Percentiles rank a stretch among this genome's conserved stretches.
These are phyloP conservation scores for Plagodis pulveraria DNA, from an alignment of 2,888 invertebrate genomes.

Conservation along the genomic window DNA sequence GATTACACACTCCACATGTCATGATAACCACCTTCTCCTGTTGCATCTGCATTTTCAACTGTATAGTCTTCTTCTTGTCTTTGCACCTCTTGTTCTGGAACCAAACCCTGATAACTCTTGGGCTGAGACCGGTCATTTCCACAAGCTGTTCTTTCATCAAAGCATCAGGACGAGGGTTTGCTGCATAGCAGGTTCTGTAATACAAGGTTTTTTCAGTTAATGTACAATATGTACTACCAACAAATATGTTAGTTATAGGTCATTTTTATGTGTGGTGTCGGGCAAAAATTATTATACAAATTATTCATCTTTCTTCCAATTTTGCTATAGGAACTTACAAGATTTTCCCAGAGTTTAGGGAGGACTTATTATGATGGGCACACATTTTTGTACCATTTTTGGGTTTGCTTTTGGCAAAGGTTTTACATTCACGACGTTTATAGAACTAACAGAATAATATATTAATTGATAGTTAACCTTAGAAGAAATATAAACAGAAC, in stretches of 20 bases:
- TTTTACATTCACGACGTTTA: too few species aligned
- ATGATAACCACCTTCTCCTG: constrained; percentile 94
- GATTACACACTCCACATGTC: constrained; percentile 3
- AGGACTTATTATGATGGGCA: too few species aligned
- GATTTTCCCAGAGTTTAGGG: too few species aligned
- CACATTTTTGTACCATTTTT: too few species aligned
- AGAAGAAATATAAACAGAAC: too few species aligned
- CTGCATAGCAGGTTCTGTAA: constrained; percentile 95
- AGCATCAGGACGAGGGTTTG: constrained; percentile 99
- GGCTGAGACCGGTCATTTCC: constrained; percentile 99
- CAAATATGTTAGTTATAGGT: neutral
- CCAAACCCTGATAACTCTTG: constrained; percentile 99
- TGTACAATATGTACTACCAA: neutral
- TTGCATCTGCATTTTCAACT: constrained; percentile 98
- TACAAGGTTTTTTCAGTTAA: neutral
- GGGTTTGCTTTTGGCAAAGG: too few species aligned
- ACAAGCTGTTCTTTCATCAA: constrained; percentile 99
- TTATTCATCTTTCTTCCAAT: too few species aligned
- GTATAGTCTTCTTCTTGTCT: constrained; percentile 98
- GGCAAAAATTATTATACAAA: too few species aligned
- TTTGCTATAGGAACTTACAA: too few species aligned
- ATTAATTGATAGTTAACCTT: too few species aligned
- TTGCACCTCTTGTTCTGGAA: constrained; percentile 99
- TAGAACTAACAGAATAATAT: too few species aligned
- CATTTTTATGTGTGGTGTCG: neutral